phyloP scores from a whole-genome alignment of 2,113 vertebrate genomes.

The Pogonocichla stellata region DNA sequence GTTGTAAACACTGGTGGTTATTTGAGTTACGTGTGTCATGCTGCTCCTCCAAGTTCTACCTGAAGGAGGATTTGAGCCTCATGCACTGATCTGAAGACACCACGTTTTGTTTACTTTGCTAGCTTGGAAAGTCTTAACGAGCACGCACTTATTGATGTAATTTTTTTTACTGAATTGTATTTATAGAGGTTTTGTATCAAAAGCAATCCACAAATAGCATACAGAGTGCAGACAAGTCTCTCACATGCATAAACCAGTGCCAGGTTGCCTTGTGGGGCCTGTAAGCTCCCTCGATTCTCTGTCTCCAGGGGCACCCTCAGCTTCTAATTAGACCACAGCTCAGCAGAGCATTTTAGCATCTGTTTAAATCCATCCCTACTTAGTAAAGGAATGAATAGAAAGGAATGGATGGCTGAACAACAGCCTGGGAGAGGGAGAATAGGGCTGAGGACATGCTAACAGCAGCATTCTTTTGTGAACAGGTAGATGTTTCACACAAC shows the following conservation, averaged over 20 bases:
- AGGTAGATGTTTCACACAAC: not conserved
- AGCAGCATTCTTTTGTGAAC: not conserved
- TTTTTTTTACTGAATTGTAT: not conserved
- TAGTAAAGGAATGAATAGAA: constrained; percentile 51
- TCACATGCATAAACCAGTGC: not conserved
- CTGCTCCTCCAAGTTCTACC: not conserved
- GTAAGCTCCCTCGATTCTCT: not conserved
- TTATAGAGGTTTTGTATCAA: not conserved
- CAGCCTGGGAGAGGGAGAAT: not conserved
- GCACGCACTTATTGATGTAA: not conserved
- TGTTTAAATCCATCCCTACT: constrained; percentile 44
- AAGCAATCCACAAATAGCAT: not conserved
- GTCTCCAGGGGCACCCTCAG: constrained; percentile 32
- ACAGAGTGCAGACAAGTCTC: not conserved
- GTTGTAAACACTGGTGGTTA: not conserved
- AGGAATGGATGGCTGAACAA: not conserved
- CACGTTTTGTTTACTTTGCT: not conserved
- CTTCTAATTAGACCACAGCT: constrained; percentile 56
- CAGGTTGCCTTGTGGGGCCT: not conserved
- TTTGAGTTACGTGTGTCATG: not conserved
- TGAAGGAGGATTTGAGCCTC: not conserved
- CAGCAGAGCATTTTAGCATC: constrained; percentile 57
- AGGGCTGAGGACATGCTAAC: not conserved
- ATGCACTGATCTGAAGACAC: not conserved
- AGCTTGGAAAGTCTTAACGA: not conserved